phyloP scores from a whole-genome alignment of 1,140 invertebrate species.

The Dendroctonus ponderosae region DNA sequence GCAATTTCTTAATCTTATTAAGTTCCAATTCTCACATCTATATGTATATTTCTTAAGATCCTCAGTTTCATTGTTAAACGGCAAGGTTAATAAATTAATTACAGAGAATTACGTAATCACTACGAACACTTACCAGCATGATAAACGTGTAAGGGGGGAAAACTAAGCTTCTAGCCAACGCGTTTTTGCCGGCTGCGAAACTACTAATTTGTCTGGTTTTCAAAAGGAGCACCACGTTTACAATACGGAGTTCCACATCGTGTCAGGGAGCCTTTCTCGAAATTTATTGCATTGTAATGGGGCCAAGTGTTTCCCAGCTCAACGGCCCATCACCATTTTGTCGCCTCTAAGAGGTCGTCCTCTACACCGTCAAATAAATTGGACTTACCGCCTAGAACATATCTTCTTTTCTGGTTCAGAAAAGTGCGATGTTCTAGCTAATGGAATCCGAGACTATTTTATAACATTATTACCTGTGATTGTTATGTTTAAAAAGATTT shows the following conservation, averaged over 20 bases:
- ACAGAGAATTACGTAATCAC: slow-evolving; percentile 15
- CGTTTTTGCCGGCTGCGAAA: slow-evolving; percentile 28
- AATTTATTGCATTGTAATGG: slow-evolving; percentile 53
- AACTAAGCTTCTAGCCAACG: slow-evolving; percentile 21
- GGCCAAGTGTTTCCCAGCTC: slow-evolving; percentile 51
- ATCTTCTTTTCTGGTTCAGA: slow-evolving; percentile 35
- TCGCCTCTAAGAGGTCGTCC: slow-evolving; percentile 45
- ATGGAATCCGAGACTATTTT: slow-evolving; percentile 47
- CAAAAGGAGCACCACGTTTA: slow-evolving; percentile 7
- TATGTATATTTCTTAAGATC: too few relatives aligned
- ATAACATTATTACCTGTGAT: slow-evolving; percentile 51
- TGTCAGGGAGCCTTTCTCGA: slow-evolving; percentile 24
- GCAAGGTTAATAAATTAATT: too few relatives aligned
- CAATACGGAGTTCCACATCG: slow-evolving; percentile 19
- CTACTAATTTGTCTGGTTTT: slow-evolving; percentile 33
- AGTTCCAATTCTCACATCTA: too few relatives aligned
- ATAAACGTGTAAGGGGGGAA: slow-evolving; percentile 18
- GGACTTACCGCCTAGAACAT: slow-evolving; percentile 38
- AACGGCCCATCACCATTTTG: slow-evolving; percentile 50
- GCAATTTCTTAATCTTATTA: too few relatives aligned
- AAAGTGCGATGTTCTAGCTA: slow-evolving; percentile 36
- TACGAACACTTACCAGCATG: slow-evolving; percentile 27
- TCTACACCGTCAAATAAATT: slow-evolving; percentile 49
- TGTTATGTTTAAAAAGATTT: slow-evolving; percentile 49
- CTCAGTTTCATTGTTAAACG: too few relatives aligned